Conservation (phyloP, 2,113 vertebrate species). For the Petroica traversi region DNA sequence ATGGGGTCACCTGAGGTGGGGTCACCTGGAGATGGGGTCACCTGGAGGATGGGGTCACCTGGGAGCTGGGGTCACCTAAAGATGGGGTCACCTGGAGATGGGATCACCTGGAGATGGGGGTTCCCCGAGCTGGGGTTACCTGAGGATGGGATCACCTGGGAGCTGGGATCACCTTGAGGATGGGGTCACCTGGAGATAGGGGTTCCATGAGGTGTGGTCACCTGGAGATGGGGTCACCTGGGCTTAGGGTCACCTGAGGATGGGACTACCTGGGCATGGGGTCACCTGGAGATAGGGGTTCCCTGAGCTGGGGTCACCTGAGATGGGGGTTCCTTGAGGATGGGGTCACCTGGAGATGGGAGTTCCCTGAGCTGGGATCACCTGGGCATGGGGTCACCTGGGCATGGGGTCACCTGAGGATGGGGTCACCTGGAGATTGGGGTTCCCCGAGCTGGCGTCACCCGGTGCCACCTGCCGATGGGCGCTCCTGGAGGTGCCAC, state of each 20-base stretch:
- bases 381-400: too few relatives aligned
- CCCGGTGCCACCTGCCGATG: neutral
- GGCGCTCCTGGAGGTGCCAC: neutral
- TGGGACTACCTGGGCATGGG: neutral
- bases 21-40: too few relatives aligned
- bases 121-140: neutral
- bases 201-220: too few relatives aligned
- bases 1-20: too few relatives aligned
- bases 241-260: neutral
- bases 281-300: neutral
- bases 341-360: neutral
- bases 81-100: neutral
- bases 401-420: rapidly evolving
- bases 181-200: neutral
- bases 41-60: too few relatives aligned
- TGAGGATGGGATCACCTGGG: neutral
- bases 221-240: neutral
- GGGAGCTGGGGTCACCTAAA: too few relatives aligned
- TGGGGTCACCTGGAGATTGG: neutral
- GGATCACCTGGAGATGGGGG: neutral
- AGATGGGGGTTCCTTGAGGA: rapidly evolving
- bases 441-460: too few relatives aligned
- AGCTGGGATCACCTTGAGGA: neutral
- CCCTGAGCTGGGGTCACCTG: too few relatives aligned
- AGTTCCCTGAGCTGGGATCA: too few relatives aligned